These are phyloP conservation scores for Notospermus geniculatus DNA, from an alignment of 1,140 invertebrate species.

Conservation along the genomic window DNA sequence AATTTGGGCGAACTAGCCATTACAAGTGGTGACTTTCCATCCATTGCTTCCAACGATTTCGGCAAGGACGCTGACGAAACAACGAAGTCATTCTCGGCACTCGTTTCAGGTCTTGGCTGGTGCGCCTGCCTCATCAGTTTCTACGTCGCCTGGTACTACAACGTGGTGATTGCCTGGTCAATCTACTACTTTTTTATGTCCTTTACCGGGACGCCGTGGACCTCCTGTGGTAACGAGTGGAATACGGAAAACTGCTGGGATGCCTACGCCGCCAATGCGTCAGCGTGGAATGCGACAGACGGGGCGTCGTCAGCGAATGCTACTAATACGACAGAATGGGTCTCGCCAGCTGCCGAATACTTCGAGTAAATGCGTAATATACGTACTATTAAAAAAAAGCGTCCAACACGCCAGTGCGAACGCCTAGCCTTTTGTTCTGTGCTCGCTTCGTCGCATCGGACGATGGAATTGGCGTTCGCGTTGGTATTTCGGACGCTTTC, in stretches of 20 bases:
- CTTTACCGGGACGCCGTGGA: constrained; percentile 91
- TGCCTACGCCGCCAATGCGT: constrained; percentile 57
- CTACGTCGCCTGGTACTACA: constrained; percentile 99
- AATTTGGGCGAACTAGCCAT: too few species aligned
- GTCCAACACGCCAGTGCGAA: too few species aligned
- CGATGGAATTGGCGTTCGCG: too few species aligned
- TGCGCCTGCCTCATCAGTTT: constrained; percentile 78
- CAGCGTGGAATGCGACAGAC: constrained; percentile 14
- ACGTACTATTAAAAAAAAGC: too few species aligned
- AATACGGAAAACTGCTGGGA: constrained; percentile 56
- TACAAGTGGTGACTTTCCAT: too few species aligned
- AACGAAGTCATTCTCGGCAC: too few species aligned
- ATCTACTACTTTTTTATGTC: constrained; percentile 95
- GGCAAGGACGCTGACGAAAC: too few species aligned
- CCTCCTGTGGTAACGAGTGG: constrained; percentile 82
- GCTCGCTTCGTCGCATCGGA: too few species aligned
- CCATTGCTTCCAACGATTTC: too few species aligned
- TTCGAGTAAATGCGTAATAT: constrained; percentile 30
- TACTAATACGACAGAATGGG: constrained; percentile 19
- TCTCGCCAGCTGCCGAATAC: constrained; percentile 34
- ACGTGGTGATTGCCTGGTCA: constrained; percentile 92
- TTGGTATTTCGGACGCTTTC: too few species aligned
- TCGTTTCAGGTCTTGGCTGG: constrained; percentile 46
- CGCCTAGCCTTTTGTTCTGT: too few species aligned
- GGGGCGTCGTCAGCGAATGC: background rate